Evolutionary conservation across 1,140 invertebrate genomes (phyloP).

Genomic region (Euwallacea similis): DNA sequence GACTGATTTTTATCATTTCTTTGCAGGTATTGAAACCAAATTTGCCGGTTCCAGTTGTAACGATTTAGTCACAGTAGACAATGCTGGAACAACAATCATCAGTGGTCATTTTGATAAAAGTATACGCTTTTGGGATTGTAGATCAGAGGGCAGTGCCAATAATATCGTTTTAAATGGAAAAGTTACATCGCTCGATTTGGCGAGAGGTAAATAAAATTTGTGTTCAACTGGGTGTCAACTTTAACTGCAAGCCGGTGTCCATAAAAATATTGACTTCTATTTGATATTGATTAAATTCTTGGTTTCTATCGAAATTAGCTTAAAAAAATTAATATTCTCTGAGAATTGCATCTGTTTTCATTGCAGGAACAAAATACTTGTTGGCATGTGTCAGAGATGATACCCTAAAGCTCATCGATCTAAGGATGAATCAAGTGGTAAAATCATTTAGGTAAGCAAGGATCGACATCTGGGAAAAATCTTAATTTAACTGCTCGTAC

Average conservation of each 20-base stretch:
- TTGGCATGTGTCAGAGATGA: slow-evolving; percentile 93
- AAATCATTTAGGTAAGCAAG: slow-evolving; percentile 80
- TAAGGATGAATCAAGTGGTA: slow-evolving; percentile 90
- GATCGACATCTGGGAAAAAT: background rate
- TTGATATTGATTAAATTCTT: too few species aligned
- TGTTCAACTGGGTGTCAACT: slow-evolving; percentile 37
- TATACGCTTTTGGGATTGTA: slow-evolving; percentile 94
- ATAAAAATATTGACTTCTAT: too few species aligned
- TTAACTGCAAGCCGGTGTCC: too few species aligned
- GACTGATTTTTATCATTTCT: background rate
- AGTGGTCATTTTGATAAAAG: slow-evolving; percentile 97
- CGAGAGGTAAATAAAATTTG: slow-evolving; percentile 67
- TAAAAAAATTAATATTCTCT: background rate
- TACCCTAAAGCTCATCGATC: slow-evolving; percentile 90
- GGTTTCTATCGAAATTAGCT: too few species aligned
- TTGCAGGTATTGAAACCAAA: slow-evolving; percentile 87
- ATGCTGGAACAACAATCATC: slow-evolving; percentile 88
- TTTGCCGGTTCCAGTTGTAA: slow-evolving; percentile 97
- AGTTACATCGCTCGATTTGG: slow-evolving; percentile 93
- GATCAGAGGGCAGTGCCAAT: slow-evolving; percentile 76
- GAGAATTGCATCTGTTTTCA: background rate
- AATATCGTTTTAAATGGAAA: slow-evolving; percentile 89
- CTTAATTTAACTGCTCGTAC: background rate
- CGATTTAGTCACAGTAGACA: slow-evolving; percentile 88
- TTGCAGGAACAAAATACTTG: slow-evolving; percentile 83